A percentile compares a stretch with the other conserved stretches of the same genome.
Evolutionary conservation across 2,888 invertebrate species (phyloP).

Genomic region (Tetranychus piercei): DNA sequence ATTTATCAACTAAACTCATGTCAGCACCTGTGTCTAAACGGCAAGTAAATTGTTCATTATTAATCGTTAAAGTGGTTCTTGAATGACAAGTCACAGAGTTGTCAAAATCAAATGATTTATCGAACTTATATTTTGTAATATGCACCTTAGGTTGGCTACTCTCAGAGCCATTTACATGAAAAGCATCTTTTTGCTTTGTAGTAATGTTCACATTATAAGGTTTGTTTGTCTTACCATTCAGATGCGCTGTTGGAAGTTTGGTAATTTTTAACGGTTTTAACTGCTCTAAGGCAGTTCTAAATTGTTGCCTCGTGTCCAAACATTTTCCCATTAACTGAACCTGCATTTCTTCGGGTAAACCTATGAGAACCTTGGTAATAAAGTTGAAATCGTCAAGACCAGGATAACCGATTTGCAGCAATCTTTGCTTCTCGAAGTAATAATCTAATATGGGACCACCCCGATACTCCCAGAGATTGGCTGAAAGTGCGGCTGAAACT

Average conservation of each 20-base stretch:
- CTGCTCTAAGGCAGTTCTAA: not conserved
- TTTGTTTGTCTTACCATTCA: too few species aligned
- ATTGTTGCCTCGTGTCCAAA: not conserved
- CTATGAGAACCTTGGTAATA: slow-evolving; percentile 1
- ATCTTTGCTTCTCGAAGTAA: slow-evolving; percentile 9
- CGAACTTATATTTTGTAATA: too few species aligned
- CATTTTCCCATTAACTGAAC: not conserved
- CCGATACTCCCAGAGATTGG: slow-evolving; percentile 6
- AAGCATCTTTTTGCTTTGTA: too few species aligned
- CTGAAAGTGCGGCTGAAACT: not conserved
- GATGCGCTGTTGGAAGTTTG: not conserved
- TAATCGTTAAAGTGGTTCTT: not conserved
- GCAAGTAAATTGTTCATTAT: not conserved
- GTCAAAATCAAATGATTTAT: too few species aligned
- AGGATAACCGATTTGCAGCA: slow-evolving; percentile 6
- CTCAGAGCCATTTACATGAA: too few species aligned
- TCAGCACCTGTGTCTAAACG: not conserved
- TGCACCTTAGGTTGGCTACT: too few species aligned
- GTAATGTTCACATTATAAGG: too few species aligned
- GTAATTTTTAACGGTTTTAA: not conserved
- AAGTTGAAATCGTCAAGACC: not conserved
- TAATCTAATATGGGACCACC: slow-evolving; percentile 9
- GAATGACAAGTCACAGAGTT: too few species aligned
- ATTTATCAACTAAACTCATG: not conserved
- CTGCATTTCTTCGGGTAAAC: slow-evolving; percentile 7